These are phyloP conservation scores for Sarcophaga carnaria DNA, from an alignment of 2,888 invertebrate genomes.

Conservation along the genomic window DNA sequence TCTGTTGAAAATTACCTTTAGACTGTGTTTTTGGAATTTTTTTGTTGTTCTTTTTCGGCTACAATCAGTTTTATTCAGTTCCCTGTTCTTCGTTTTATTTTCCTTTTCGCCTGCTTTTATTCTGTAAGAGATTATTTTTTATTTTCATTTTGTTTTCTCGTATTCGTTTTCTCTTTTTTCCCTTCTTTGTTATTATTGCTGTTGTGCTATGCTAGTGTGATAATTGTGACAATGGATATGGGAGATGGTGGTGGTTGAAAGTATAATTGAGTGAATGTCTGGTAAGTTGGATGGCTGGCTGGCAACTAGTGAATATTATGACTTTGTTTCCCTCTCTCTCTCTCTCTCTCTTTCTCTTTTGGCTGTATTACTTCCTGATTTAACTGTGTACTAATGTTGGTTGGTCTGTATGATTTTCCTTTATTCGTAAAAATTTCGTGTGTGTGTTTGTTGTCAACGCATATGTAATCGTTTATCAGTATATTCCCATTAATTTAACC, in stretches of 20 bases:
- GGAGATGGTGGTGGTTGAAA: not conserved
- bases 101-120: not conserved
- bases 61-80: not conserved
- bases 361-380: not conserved
- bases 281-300: not conserved
- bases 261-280: conserved; percentile 20
- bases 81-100: not conserved
- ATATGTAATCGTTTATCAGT: conserved; percentile 61
- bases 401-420: conserved; percentile 1
- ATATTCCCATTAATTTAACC: conserved; percentile 47
- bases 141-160: not conserved
- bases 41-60: conserved; percentile 22
- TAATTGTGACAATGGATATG: conserved; percentile 10
- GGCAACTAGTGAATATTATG: too few species aligned
- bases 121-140: not conserved
- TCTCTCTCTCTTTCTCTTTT: conserved; percentile 2
- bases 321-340: too few species aligned
- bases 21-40: conserved; percentile 22
- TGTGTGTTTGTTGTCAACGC: conserved; percentile 52
- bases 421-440: conserved; percentile 46
- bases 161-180: not conserved
- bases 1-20: conserved; percentile 11
- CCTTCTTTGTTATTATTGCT: not conserved
- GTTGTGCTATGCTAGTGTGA: conserved; percentile 18
- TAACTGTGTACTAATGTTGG: not conserved